A percentile compares a stretch with the other conserved stretches of the same genome.
Conservation (phyloP, 2,797 vertebrate species). For the Parauchenoglanis ngamensis region DNA sequence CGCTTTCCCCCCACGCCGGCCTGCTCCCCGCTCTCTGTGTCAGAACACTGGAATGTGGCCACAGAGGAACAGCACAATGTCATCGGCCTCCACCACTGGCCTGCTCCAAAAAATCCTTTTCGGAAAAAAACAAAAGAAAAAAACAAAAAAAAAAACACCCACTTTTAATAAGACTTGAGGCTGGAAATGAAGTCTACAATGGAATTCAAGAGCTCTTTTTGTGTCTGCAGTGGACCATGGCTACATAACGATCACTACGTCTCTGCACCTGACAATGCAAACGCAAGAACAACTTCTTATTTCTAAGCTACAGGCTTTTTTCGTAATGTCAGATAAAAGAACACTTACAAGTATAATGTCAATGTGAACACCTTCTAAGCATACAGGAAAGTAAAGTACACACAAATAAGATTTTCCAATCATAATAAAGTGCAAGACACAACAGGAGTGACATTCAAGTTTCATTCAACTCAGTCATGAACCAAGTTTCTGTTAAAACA, state of each 20-base stretch:
- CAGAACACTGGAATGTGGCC: constrained; percentile 53
- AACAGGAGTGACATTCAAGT: no score
- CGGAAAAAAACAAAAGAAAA: not conserved
- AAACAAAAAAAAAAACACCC: constrained; percentile 23
- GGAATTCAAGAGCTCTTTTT: constrained; percentile 19
- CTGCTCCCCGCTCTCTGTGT: constrained; percentile 50
- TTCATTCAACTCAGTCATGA: not conserved
- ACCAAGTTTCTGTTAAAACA: not conserved
- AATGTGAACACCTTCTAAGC: not conserved
- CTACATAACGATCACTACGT: not conserved
- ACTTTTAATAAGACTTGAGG: constrained; percentile 33
- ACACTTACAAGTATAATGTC: not conserved
- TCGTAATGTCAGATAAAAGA: not conserved
- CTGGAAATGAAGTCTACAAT: constrained; percentile 25
- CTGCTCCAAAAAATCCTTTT: constrained; percentile 19
- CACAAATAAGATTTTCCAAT: not conserved
- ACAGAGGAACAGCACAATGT: constrained; percentile 49
- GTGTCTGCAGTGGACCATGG: constrained; percentile 10
- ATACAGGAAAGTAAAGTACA: not conserved
- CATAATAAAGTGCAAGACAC: not conserved
- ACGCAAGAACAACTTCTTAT: not conserved
- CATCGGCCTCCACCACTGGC: constrained; percentile 46
- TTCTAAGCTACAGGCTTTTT: not conserved
- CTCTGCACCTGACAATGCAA: constrained; percentile 25
- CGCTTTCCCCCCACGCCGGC: constrained; percentile 54